Evolutionary conservation across 2,888 invertebrate species (phyloP), one percentile per base, ranked within the genome.

Genomic region (Odontomyia ornata): DNA sequence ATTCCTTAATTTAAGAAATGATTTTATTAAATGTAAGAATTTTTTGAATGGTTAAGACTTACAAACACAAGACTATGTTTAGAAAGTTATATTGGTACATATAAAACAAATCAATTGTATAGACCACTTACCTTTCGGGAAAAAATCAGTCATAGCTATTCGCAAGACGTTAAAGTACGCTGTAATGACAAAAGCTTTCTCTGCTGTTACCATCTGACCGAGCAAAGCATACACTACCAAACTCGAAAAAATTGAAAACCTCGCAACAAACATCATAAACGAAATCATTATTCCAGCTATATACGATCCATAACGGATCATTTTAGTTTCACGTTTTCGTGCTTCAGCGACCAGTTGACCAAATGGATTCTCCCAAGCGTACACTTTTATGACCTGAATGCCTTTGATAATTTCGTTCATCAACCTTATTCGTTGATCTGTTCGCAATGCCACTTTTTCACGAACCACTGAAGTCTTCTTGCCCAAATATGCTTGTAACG

Each of bases 331-430:
- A 83, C 87, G 89, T 87, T 85, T 86, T 83, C 95, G 87, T 0
- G 92, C 90, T 36, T 88, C 81, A 21, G 88, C 91, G 1, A 97
- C 93, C 78, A 96, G 89, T 80, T 91, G 90, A 30, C 92, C 91
- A 83, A 98, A 97, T 0, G 96, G 94, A 82, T 91, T 91, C 84
- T 98, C 98, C 94, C 97, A 98, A 0, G 96, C 94, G 83, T 97
- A 98, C 96, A 98, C 97, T 88, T 98, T 98, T 80, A 98, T 95
- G 0, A 97, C 95, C 87, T 95, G 91, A 84, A 96, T 94, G 1
- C 96, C 97, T 82, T 91, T 91, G 47, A 97, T 91, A 56, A 95
- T 92, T 87, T 98, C 98, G 83, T 94, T 96, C 92, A 97, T 97
- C 67, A 97, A 89, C 5, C 95, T 90, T 9, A 98, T 94, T 75